A percentile compares a stretch with the other conserved stretches of the same genome.
Conservation (phyloP, 2,113 vertebrate genomes). For the Grus americana region DNA sequence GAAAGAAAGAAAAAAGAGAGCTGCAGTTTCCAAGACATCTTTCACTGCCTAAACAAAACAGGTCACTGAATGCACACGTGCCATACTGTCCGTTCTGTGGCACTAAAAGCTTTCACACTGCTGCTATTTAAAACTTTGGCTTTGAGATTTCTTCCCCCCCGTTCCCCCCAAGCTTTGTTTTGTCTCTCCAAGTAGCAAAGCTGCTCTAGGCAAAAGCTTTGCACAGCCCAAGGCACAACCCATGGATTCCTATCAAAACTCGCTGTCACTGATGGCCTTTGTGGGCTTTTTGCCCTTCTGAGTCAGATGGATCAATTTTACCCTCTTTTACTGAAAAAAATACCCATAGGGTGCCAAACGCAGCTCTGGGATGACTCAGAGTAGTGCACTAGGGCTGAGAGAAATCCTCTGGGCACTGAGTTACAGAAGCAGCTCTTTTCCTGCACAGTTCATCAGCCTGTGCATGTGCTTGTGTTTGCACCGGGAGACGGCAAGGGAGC, state of each 20-base stretch:
- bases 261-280: neutral
- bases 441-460: neutral
- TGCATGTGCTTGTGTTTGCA: neutral
- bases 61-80: neutral
- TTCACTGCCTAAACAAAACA: conserved; percentile 23
- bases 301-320: neutral
- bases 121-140: neutral
- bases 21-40: neutral
- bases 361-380: neutral
- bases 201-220: neutral
- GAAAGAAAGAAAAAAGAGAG: neutral
- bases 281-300: neutral
- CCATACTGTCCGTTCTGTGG: neutral
- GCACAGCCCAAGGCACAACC: neutral
- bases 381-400: neutral
- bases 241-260: neutral
- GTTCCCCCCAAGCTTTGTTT: neutral
- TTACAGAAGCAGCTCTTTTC: neutral
- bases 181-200: neutral
- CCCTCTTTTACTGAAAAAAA: neutral
- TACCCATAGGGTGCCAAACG: neutral
- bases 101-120: neutral
- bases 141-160: neutral
- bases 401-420: neutral
- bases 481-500: neutral